phyloP scores from a whole-genome alignment of 2,113 vertebrate genomes.

The Corythornis madagascariensis region DNA sequence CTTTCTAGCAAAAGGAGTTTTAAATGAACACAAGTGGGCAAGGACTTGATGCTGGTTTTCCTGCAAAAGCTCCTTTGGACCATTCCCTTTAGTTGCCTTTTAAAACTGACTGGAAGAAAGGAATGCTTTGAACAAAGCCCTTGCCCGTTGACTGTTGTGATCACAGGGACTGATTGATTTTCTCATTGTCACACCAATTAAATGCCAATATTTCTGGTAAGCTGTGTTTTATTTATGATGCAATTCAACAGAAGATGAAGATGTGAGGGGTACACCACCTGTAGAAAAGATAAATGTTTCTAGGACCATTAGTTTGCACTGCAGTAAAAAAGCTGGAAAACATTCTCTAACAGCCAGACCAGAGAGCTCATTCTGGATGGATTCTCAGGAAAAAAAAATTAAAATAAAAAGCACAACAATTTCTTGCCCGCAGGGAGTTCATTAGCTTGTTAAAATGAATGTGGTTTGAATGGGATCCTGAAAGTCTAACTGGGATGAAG shows the following conservation, averaged over 20 bases:
- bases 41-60: conserved; percentile 16
- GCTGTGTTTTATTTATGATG: not conserved
- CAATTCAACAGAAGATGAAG: not conserved
- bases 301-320: not conserved
- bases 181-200: not conserved
- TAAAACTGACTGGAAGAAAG: not conserved
- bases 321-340: not conserved
- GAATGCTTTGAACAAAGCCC: conserved; percentile 42
- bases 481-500: not conserved
- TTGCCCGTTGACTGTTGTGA: conserved; percentile 6
- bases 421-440: conserved; percentile 18
- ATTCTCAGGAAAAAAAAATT: conserved; percentile 1
- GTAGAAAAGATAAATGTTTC: not conserved
- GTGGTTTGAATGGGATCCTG: conserved; percentile 57
- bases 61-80: conserved; percentile 34
- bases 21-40: conserved; percentile 2
- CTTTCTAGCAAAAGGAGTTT: not conserved
- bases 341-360: not conserved
- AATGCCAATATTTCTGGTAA: not conserved
- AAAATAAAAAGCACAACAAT: not conserved
- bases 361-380: not conserved
- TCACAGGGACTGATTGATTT: not conserved
- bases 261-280: not conserved
- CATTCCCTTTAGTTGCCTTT: conserved; percentile 21
- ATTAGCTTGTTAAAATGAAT: conserved; percentile 29